phyloP scores from a whole-genome alignment of 1,140 invertebrate genomes.

The Rhopalosiphum maidis region DNA sequence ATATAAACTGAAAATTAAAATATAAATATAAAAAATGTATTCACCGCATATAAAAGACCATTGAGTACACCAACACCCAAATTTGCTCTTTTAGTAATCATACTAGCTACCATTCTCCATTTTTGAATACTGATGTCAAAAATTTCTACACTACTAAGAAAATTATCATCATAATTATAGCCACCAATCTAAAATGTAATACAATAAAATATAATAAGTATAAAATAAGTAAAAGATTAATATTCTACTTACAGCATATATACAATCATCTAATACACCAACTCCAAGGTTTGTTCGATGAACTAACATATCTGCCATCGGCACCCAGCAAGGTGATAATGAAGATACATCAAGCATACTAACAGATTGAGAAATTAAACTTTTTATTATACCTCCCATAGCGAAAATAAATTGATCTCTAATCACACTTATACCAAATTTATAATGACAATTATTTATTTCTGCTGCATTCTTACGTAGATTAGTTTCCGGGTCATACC shows the following conservation, averaged over 20 bases:
- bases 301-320: not conserved
- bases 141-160: conserved; percentile 60
- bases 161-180: conserved; percentile 62
- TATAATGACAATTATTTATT: conserved; percentile 76
- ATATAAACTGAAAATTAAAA: not conserved
- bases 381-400: not conserved
- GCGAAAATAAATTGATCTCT: conserved; percentile 61
- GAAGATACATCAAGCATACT: not conserved
- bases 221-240: not conserved
- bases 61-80: conserved; percentile 88
- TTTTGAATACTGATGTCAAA: not conserved
- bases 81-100: conserved; percentile 89
- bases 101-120: conserved; percentile 62
- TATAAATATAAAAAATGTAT: conserved; percentile 59
- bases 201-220: not conserved
- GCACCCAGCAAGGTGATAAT: not conserved
- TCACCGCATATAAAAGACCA: conserved; percentile 76
- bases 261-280: not conserved
- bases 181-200: not conserved
- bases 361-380: not conserved
- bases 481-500: conserved; percentile 86
- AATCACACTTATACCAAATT: conserved; percentile 83
- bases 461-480: conserved; percentile 78
- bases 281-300: not conserved
- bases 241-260: not conserved